Conservation (phyloP, 2,113 vertebrate species). For the Clarias magur region DNA sequence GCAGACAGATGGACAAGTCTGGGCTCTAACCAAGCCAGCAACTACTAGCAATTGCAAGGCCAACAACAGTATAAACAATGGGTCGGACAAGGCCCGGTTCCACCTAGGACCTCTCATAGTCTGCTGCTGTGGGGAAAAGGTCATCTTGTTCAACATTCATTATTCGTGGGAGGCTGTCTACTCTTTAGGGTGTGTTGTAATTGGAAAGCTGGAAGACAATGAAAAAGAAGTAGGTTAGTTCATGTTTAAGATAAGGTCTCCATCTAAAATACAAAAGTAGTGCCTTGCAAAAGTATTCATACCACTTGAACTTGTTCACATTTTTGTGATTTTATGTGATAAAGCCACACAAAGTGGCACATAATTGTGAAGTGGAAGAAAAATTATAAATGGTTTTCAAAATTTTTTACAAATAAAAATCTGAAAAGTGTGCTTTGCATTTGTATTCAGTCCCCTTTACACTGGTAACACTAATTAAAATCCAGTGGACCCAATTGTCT, state of each 20-base stretch:
- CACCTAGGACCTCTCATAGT: conserved; percentile 99
- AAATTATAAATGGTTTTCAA: too few relatives aligned
- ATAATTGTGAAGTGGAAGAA: too few relatives aligned
- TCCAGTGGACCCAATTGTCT: too few relatives aligned
- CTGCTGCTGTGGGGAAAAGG: conserved; percentile 99
- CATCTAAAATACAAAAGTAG: background rate
- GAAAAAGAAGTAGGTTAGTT: conserved; percentile 51
- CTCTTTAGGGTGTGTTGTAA: conserved; percentile 79
- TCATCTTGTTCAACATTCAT: conserved; percentile 99
- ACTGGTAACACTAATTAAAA: too few relatives aligned
- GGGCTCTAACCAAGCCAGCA: conserved; percentile 94
- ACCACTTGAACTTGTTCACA: too few relatives aligned
- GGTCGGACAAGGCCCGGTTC: conserved; percentile 99
- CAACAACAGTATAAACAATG: conserved; percentile 96
- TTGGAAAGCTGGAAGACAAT: conserved; percentile 71
- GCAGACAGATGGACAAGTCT: conserved; percentile 97
- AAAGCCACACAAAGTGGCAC: too few relatives aligned
- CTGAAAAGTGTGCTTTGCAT: too few relatives aligned
- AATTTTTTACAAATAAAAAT: too few relatives aligned
- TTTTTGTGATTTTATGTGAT: too few relatives aligned
- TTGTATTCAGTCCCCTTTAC: too few relatives aligned
- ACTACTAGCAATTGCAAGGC: conserved; percentile 98
- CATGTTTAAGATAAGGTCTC: background rate
- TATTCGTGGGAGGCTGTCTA: conserved; percentile 95
- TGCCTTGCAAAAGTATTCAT: too few relatives aligned